These are phyloP conservation scores for Drosophila sproati DNA, from an alignment of 1,140 invertebrate species.

Conservation along the genomic window DNA sequence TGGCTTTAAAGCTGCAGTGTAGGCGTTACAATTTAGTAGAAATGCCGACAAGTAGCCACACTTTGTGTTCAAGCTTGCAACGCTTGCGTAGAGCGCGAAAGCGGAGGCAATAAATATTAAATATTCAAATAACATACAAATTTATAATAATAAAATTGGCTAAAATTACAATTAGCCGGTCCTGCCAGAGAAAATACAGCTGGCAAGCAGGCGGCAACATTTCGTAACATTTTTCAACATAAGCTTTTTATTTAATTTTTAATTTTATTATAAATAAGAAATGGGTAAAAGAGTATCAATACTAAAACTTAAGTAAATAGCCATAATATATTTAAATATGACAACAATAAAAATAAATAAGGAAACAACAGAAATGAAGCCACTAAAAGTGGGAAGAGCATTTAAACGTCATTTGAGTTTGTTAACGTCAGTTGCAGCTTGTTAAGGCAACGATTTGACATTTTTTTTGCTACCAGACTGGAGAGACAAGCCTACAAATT, in stretches of 20 bases:
- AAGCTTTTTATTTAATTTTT: too few species aligned
- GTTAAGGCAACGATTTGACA: slow-evolving; percentile 39
- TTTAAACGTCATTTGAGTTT: slow-evolving; percentile 7
- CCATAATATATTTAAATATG: too few species aligned
- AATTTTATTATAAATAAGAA: too few species aligned
- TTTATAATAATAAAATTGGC: too few species aligned
- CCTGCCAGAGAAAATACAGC: too few species aligned
- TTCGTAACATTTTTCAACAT: not conserved
- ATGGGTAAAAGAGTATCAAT: too few species aligned
- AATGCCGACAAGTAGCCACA: too few species aligned
- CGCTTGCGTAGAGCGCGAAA: not conserved
- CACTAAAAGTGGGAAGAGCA: slow-evolving; percentile 9
- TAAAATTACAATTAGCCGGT: too few species aligned
- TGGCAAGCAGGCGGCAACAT: too few species aligned
- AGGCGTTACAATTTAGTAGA: slow-evolving; percentile 41
- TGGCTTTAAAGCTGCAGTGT: slow-evolving; percentile 31
- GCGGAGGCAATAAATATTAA: too few species aligned
- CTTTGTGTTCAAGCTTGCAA: not conserved
- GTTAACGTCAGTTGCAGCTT: not conserved
- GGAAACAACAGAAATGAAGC: not conserved
- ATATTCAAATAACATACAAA: too few species aligned
- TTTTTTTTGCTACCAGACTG: slow-evolving; percentile 30
- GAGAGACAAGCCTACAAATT: slow-evolving; percentile 57
- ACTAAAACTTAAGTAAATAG: too few species aligned
- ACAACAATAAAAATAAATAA: not conserved